Base-by-base conservation (phyloP, 2,888 invertebrate species). In the Andrena trimmerana region DNA sequence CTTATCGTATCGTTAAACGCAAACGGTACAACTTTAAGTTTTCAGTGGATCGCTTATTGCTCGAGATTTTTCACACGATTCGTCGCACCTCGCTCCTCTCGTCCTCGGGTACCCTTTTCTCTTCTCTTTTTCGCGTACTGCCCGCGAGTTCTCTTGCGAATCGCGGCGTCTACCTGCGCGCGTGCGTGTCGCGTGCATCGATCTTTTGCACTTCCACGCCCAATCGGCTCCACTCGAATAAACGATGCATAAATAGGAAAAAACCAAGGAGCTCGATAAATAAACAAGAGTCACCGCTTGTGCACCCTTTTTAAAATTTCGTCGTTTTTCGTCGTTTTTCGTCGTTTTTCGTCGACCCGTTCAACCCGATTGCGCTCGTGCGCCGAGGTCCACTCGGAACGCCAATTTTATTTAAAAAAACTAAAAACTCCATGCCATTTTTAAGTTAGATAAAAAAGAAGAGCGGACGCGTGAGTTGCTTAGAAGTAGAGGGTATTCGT, bases 11-110 rank as follows among this genome's bases (percentile, higher is more conserved):
- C 65, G 78, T 63, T 86, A 80, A 76, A 83, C 78, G 77, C 71
- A 80, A 78, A 78, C 79, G 81, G 65, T 84, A 83, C 73, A 85
- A 75, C 54, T 85, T 59, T 90, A 91, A 90, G 89, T 78, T 86
- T 82, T 81, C 88, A 83, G 78, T 90, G 88, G 90, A 90, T 91
- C 92, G 89, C 92, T 93, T 93, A 93, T 93, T 93, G 93, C 93
- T 93, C 91, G 88, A 91, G 90, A 89, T 90, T 90, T 88, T 88
- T 90, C 89, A 88, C 89, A 85, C 83, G 76, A 72, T 63, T 73
- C 82, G 54, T 42, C 65, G 73, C 80, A 29, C 54, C 78, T 67
- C 63, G 82, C 50, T 81, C 78, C 74, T 63, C 69, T 59, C 76
- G 73, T 27, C 59, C 24, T 48, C 72, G 59, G 48, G 72, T 52